Percentiles rank a stretch among this genome's conserved stretches.
Evolutionary conservation across 2,113 vertebrate species (phyloP).

Genomic region (Etia nguti): DNA sequence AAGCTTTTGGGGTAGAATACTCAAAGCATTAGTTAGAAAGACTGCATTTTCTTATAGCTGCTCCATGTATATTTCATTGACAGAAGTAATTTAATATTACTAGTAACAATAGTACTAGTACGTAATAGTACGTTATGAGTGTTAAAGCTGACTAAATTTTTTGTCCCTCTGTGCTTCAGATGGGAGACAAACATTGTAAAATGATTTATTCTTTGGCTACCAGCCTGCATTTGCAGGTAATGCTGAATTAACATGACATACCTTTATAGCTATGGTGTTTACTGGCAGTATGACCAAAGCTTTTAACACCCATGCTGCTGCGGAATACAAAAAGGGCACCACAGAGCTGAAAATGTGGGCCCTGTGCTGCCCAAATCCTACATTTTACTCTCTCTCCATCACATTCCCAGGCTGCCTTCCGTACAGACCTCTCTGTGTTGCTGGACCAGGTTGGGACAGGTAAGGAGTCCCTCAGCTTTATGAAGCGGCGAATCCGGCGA

Average conservation of each 20-base stretch:
- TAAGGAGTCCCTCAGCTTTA: constrained; percentile 96
- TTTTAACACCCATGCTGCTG: background rate
- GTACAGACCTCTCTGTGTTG: constrained; percentile 81
- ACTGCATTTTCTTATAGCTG: background rate
- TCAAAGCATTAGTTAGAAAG: background rate
- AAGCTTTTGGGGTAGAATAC: background rate
- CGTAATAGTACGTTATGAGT: background rate
- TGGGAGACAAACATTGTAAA: background rate
- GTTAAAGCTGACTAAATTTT: background rate
- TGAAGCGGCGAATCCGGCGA: constrained; percentile 89
- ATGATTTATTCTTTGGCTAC: background rate
- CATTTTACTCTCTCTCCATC: background rate
- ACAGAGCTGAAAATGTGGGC: background rate
- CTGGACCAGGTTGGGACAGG: constrained; percentile 89
- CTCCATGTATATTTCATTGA: background rate
- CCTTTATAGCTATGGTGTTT: background rate
- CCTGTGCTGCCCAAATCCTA: background rate
- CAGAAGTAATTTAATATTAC: background rate
- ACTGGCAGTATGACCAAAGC: background rate
- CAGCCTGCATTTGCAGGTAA: background rate
- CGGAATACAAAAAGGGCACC: background rate
- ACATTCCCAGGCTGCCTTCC: constrained; percentile 80
- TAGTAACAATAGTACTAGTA: background rate
- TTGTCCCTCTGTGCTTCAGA: background rate
- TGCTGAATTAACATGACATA: background rate